Evolutionary conservation across 2,113 vertebrate genomes (phyloP).

Genomic region (Caranx melampygus): DNA sequence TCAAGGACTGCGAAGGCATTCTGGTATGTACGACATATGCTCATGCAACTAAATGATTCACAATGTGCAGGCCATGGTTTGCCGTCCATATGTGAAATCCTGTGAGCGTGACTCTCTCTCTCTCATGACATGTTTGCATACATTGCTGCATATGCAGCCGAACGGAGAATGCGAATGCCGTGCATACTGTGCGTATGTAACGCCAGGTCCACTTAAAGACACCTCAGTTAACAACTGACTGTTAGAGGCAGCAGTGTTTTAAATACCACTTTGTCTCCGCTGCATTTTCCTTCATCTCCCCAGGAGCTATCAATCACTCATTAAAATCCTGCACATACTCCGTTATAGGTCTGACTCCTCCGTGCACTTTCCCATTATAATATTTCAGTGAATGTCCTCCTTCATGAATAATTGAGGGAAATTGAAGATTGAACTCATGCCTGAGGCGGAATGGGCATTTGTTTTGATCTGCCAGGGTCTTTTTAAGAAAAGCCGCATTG

Average conservation of each 20-base stretch:
- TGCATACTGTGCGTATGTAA: background rate
- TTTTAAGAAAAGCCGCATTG: conserved; percentile 52
- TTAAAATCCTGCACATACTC: conserved; percentile 40
- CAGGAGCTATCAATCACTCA: conserved; percentile 39
- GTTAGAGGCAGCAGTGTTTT: background rate
- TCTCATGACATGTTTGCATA: conserved; percentile 16
- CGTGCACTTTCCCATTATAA: conserved; percentile 28
- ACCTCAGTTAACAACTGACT: background rate
- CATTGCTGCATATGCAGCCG: background rate
- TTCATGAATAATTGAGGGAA: conserved; percentile 73
- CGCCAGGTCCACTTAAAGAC: background rate
- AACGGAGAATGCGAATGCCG: background rate
- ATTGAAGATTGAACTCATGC: conserved; percentile 62
- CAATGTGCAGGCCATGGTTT: conserved; percentile 14
- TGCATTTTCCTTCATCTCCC: conserved; percentile 1
- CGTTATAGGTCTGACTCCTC: conserved; percentile 19
- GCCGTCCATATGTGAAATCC: conserved; percentile 34
- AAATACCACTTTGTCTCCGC: conserved; percentile 6
- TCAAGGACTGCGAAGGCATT: background rate
- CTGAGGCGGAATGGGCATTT: conserved; percentile 55
- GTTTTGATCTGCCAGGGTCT: conserved; percentile 64
- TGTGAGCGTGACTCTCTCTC: background rate
- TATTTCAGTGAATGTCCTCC: conserved; percentile 49
- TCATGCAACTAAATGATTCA: conserved; percentile 54
- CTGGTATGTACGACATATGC: conserved; percentile 54